A percentile compares a stretch with the other conserved stretches of the same genome.
Conservation (phyloP, 1,140 invertebrate genomes). For the Marisa cornuarietis region DNA sequence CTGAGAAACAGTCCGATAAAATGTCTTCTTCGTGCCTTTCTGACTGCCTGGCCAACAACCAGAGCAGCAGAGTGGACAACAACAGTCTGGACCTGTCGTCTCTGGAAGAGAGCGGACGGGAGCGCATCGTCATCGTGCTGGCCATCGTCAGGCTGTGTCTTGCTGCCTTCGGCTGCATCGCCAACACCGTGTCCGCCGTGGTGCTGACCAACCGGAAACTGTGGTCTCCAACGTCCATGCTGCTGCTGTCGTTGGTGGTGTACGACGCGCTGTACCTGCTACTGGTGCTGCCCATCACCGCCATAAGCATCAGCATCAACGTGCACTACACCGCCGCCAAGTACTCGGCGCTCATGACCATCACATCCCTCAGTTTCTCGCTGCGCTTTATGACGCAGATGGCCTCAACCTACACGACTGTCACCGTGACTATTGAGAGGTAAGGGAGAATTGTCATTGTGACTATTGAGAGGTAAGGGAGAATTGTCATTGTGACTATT, state of each 20-base stretch:
- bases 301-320: conserved; percentile 23
- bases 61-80: not conserved
- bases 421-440: conserved; percentile 20
- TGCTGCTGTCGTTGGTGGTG: conserved; percentile 46
- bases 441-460: not conserved
- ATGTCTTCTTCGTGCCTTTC: not conserved
- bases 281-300: conserved; percentile 25
- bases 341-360: conserved; percentile 58
- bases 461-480: too few species aligned
- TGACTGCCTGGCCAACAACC: not conserved
- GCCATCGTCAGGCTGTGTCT: conserved; percentile 49
- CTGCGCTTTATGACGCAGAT: conserved; percentile 76
- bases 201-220: conserved; percentile 44
- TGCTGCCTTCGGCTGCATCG: conserved; percentile 64
- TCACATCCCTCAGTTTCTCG: conserved; percentile 67
- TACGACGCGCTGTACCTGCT: conserved; percentile 65
- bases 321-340: conserved; percentile 1
- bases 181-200: conserved; percentile 37
- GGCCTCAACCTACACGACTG: conserved; percentile 84
- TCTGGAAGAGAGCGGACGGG: not conserved
- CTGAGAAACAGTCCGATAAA: not conserved
- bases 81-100: not conserved
- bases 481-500: too few species aligned
- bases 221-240: conserved; percentile 43
- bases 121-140: conserved; percentile 16